These are phyloP conservation scores for Myripristis murdjan DNA, from an alignment of 2,797 vertebrate genomes.

Conservation along the genomic window DNA sequence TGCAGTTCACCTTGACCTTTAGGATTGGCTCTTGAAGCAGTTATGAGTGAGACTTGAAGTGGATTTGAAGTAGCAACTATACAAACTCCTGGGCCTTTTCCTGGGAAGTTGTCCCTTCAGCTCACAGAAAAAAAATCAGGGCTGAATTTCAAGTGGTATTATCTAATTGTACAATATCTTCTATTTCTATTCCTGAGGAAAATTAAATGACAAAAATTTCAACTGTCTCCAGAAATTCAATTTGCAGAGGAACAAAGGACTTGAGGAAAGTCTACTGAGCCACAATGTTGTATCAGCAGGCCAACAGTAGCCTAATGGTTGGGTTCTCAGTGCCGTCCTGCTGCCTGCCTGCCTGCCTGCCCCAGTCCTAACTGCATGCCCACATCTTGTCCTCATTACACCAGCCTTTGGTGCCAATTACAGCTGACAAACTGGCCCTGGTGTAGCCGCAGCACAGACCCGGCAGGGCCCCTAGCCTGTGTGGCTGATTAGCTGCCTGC, in stretches of 20 bases:
- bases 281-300: slow-evolving; percentile 34
- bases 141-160: neutral
- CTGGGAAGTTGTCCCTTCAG: neutral
- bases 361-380: slow-evolving; percentile 49
- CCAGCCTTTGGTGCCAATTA: slow-evolving; percentile 71
- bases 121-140: neutral
- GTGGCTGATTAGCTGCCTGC: slow-evolving; percentile 75
- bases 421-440: slow-evolving; percentile 69
- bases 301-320: slow-evolving; percentile 67
- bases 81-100: slow-evolving; percentile 18
- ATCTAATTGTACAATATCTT: neutral
- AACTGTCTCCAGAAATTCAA: slow-evolving; percentile 17
- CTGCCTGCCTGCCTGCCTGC: slow-evolving; percentile 54
- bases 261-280: slow-evolving; percentile 1
- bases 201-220: slow-evolving; percentile 9
- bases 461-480: slow-evolving; percentile 44
- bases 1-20: slow-evolving; percentile 46
- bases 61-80: slow-evolving; percentile 27
- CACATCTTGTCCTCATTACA: slow-evolving; percentile 81
- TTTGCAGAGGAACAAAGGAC: slow-evolving; percentile 29
- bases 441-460: slow-evolving; percentile 44
- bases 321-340: slow-evolving; percentile 39
- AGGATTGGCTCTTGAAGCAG: slow-evolving; percentile 39
- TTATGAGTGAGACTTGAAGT: slow-evolving; percentile 30
- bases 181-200: neutral